These are phyloP conservation scores for Blastomussa wellsi DNA, from an alignment of 92 coral and sea anemone species.

Conservation along the genomic window DNA sequence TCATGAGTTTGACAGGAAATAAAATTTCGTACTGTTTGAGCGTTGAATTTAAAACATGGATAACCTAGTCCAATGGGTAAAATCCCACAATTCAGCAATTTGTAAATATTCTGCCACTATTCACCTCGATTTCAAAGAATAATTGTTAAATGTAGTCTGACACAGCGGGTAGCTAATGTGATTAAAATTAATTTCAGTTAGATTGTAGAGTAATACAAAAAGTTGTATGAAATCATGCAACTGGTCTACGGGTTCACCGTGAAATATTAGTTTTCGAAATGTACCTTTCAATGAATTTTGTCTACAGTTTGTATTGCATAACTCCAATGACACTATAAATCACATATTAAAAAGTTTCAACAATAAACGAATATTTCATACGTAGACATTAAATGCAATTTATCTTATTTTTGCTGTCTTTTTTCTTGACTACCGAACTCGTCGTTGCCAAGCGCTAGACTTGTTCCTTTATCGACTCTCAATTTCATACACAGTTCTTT, in stretches of 20 bases:
- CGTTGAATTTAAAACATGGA: neutral
- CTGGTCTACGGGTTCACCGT: neutral
- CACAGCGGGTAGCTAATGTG: neutral
- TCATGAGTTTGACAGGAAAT: neutral
- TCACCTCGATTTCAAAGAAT: too few relatives aligned
- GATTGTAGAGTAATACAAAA: neutral
- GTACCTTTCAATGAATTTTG: neutral
- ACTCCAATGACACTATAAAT: neutral
- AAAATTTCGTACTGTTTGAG: neutral
- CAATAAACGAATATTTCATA: constrained; percentile 4
- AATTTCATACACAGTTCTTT: neutral
- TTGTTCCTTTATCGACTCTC: neutral
- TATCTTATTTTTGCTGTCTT: neutral
- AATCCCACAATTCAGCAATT: neutral
- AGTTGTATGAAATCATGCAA: neutral
- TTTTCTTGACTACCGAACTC: neutral
- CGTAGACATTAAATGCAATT: constrained; percentile 19
- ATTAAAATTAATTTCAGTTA: neutral
- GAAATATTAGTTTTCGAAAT: neutral
- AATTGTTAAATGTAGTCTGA: neutral
- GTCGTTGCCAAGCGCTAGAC: neutral
- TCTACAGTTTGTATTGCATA: constrained; percentile 15
- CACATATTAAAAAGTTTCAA: neutral
- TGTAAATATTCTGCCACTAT: too few relatives aligned
- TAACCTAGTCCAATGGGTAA: neutral